Percentiles rank a stretch among this genome's conserved stretches.
Conservation (phyloP, 1,140 invertebrate genomes). For the Penaeus indicus region DNA sequence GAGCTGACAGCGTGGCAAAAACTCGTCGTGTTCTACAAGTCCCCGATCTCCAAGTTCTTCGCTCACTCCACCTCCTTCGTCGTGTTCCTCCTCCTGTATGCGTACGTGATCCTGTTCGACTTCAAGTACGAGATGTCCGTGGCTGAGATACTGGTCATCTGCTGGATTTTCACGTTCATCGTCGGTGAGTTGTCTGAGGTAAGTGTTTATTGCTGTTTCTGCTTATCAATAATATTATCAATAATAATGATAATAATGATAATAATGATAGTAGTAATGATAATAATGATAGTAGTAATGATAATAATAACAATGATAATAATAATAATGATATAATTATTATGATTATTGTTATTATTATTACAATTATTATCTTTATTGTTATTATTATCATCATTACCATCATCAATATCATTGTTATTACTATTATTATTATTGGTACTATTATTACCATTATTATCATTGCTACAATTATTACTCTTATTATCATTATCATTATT, state of each 20-base stretch:
- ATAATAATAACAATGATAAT: background rate
- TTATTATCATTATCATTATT: no score
- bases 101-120: slow-evolving; percentile 71
- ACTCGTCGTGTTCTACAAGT: slow-evolving; percentile 67
- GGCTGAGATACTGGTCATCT: slow-evolving; percentile 70
- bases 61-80: slow-evolving; percentile 70
- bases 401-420: no score
- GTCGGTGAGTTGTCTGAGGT: slow-evolving; percentile 72
- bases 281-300: no score
- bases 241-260: no score
- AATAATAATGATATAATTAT: no score
- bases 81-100: slow-evolving; percentile 71
- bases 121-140: slow-evolving; percentile 67
- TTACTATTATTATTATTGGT: no score
- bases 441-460: no score
- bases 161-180: slow-evolving; percentile 72
- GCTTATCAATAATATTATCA: background rate
- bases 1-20: slow-evolving; percentile 66
- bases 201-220: background rate
- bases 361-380: no score
- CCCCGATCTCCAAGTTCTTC: slow-evolving; percentile 66
- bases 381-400: no score
- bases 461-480: no score
- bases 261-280: no score
- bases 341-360: no score